Base-by-base conservation (phyloP, 2,888 invertebrate species). In the Steinernema hermaphroditum region DNA sequence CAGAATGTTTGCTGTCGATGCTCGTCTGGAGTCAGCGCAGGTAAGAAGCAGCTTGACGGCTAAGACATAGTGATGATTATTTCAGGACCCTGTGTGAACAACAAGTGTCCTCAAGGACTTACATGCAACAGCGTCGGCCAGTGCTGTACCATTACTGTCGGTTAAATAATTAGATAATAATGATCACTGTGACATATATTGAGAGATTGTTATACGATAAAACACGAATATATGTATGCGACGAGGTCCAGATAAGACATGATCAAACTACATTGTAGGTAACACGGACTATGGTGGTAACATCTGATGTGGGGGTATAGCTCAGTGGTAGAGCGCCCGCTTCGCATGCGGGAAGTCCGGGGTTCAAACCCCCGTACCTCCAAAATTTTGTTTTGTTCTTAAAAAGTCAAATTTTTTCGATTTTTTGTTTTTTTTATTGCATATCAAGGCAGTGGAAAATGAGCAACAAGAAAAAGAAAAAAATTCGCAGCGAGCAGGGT, bases 401-500 rank as follows among this genome's bases (percentile, higher is more conserved):
- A 12, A 4, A 37, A 12, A 37, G 37, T 12, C n/a, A n/a, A n/a
- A n/a, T n/a, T n/a, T n/a, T n/a, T n/a, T n/a, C n/a, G n/a, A n/a
- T n/a, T n/a, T n/a, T n/a, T n/a, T n/a, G n/a, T n/a, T n/a, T n/a
- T 37, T 37, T 4, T 37, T 37, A 8, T 8, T 4, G 37, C 37
- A 37, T 8, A 37, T 37, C 6, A 37, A 37, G 37, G 4, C 6
- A 37, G 12, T 37, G 37, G 12, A 37, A 37, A 37, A 4, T 37
- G 37, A 37, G 12, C 12, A 37, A 37, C 4, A 37, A 37, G n/a
- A n/a, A 54, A 54, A 54, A 54, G 27, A 24, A n/a, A n/a, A n/a
- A n/a, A n/a, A n/a, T 27, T 62, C 62, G 62, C 62, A 29, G 62
- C 62, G 62, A 62, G 89, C 89, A 90, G 90, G 90, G 90, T 90